These are phyloP conservation scores for Cerastis rubricosa DNA, from an alignment of 2,888 invertebrate genomes.

Conservation along the genomic window DNA sequence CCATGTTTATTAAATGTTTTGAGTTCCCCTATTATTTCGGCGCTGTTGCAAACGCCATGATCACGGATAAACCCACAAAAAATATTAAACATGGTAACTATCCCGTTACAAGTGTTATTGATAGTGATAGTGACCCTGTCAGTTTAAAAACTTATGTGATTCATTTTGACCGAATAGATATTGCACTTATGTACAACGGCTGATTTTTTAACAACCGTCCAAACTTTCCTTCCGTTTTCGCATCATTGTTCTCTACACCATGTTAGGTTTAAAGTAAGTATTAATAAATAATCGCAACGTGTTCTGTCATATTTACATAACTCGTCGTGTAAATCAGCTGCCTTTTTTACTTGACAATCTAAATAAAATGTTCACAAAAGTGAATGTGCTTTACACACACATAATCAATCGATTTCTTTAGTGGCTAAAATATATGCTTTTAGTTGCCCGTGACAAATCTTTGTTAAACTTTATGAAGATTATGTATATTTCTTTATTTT, in stretches of 20 bases:
- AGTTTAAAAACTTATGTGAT: too few species aligned
- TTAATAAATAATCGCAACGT: conserved; percentile 8
- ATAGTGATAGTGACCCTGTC: too few species aligned
- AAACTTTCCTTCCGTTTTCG: not conserved
- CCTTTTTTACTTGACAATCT: conserved; percentile 20
- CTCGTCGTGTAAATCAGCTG: conserved; percentile 47
- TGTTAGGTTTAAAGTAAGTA: not conserved
- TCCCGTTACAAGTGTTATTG: too few species aligned
- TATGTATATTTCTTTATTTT: conserved; percentile 9
- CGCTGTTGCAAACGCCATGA: too few species aligned
- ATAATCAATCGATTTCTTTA: conserved; percentile 22
- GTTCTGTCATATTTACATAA: not conserved
- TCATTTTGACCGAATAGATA: not conserved
- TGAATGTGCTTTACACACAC: conserved; percentile 33
- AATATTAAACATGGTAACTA: too few species aligned
- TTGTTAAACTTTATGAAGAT: not conserved
- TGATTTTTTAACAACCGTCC: not conserved
- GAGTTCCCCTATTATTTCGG: too few species aligned
- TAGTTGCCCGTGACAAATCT: not conserved
- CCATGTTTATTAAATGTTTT: too few species aligned
- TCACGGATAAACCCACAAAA: too few species aligned
- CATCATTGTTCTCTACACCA: not conserved
- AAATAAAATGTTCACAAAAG: conserved; percentile 56
- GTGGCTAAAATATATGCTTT: conserved; percentile 24
- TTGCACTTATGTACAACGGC: not conserved